These are phyloP conservation scores for Microtus pennsylvanicus DNA, from an alignment of 2,113 vertebrate genomes.

Conservation along the genomic window DNA sequence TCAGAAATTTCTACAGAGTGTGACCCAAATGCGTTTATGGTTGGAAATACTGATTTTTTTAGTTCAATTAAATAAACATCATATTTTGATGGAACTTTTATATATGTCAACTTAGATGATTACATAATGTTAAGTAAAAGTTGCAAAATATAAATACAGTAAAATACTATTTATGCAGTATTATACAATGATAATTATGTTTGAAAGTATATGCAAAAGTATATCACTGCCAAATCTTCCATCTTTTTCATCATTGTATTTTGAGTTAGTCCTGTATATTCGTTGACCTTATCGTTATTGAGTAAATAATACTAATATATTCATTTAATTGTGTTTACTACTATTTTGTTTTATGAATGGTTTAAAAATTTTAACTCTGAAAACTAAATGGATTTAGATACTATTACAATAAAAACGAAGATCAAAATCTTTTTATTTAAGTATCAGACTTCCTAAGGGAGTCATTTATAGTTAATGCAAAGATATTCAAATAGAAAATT, in stretches of 20 bases:
- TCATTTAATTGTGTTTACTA: neutral
- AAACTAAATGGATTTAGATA: constrained; percentile 54
- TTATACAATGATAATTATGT: neutral
- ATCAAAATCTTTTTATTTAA: constrained; percentile 52
- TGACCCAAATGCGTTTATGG: neutral
- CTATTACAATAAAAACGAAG: constrained; percentile 51
- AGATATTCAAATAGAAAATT: constrained; percentile 46
- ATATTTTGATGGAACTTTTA: neutral
- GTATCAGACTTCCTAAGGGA: constrained; percentile 15
- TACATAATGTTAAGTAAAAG: neutral
- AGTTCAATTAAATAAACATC: neutral
- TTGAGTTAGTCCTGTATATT: neutral
- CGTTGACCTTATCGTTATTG: neutral
- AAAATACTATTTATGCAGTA: neutral
- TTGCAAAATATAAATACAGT: neutral
- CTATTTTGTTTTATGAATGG: neutral
- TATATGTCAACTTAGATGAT: neutral
- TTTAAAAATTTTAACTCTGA: constrained; percentile 63
- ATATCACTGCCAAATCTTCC: neutral
- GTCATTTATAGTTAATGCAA: constrained; percentile 41
- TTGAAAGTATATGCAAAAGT: neutral
- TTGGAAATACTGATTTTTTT: neutral
- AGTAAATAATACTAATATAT: neutral
- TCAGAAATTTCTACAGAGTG: neutral
- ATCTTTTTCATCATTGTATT: neutral